These are phyloP conservation scores for Diglossa brunneiventris DNA, from an alignment of 2,113 vertebrate genomes.

Conservation along the genomic window DNA sequence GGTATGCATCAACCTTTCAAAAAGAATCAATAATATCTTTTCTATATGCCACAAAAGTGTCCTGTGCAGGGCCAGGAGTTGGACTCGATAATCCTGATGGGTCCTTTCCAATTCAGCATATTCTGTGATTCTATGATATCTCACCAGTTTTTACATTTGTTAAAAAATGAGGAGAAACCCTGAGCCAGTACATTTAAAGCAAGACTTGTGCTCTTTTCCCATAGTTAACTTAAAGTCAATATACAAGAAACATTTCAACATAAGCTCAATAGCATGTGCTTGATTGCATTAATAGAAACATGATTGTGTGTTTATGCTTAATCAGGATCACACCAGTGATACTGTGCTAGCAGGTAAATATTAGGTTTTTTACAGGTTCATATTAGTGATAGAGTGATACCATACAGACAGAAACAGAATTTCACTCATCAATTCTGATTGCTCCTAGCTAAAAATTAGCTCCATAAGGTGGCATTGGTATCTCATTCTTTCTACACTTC, in stretches of 20 bases:
- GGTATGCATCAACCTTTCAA: background rate
- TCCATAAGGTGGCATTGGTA: background rate
- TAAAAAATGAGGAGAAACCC: background rate
- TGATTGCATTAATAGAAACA: background rate
- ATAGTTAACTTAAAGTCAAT: background rate
- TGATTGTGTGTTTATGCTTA: background rate
- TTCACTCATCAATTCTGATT: background rate
- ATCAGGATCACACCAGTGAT: background rate
- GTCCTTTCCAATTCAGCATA: background rate
- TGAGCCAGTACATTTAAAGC: background rate
- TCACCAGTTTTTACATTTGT: background rate
- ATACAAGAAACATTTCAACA: background rate
- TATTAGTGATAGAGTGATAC: background rate
- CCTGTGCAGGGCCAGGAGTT: fast-evolving
- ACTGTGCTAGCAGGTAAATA: background rate
- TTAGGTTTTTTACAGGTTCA: background rate
- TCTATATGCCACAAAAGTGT: background rate
- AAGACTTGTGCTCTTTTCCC: background rate
- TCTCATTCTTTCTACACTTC: background rate
- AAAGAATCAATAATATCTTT: background rate
- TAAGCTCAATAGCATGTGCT: background rate
- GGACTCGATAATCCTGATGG: background rate
- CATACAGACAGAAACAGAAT: background rate
- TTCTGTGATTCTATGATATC: background rate
- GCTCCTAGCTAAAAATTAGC: background rate